phyloP scores from a whole-genome alignment of 2,888 invertebrate genomes.

The Gerosis bhagava region DNA sequence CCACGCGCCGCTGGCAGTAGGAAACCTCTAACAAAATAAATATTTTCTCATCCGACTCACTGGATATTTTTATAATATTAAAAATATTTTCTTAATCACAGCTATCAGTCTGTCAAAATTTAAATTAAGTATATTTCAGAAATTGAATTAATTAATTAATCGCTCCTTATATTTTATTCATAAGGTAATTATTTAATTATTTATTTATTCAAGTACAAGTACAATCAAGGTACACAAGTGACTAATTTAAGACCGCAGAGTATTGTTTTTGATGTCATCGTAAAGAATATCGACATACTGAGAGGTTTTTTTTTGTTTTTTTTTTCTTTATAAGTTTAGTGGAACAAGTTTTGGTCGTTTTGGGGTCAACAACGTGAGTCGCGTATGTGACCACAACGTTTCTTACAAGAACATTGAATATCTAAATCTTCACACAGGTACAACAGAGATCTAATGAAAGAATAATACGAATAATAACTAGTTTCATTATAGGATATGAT shows the following conservation, averaged over 20 bases:
- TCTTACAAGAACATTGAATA: slow-evolving; percentile 73
- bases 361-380: slow-evolving; percentile 61
- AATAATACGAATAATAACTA: slow-evolving; percentile 80
- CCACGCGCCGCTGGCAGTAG: slow-evolving; percentile 70
- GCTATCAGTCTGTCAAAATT: slow-evolving; percentile 82
- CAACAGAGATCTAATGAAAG: slow-evolving; percentile 82
- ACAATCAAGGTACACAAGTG: slow-evolving; percentile 79
- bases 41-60: slow-evolving; percentile 79
- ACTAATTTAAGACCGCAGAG: slow-evolving; percentile 78
- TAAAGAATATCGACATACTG: slow-evolving; percentile 53
- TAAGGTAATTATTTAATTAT: slow-evolving; percentile 53
- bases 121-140: slow-evolving; percentile 82
- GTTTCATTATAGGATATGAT: slow-evolving; percentile 70
- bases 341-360: slow-evolving; percentile 64
- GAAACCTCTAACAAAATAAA: slow-evolving; percentile 79
- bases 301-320: slow-evolving; percentile 46
- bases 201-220: slow-evolving; percentile 71
- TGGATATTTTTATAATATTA: slow-evolving; percentile 82
- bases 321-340: slow-evolving; percentile 53
- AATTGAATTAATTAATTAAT: slow-evolving; percentile 79
- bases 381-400: too few relatives aligned
- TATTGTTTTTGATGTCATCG: slow-evolving; percentile 47
- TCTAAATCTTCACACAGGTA: slow-evolving; percentile 76
- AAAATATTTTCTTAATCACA: slow-evolving; percentile 82
- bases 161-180: slow-evolving; percentile 65